phyloP scores from a whole-genome alignment of 2,888 invertebrate genomes.

The Drosophila picticornis region DNA sequence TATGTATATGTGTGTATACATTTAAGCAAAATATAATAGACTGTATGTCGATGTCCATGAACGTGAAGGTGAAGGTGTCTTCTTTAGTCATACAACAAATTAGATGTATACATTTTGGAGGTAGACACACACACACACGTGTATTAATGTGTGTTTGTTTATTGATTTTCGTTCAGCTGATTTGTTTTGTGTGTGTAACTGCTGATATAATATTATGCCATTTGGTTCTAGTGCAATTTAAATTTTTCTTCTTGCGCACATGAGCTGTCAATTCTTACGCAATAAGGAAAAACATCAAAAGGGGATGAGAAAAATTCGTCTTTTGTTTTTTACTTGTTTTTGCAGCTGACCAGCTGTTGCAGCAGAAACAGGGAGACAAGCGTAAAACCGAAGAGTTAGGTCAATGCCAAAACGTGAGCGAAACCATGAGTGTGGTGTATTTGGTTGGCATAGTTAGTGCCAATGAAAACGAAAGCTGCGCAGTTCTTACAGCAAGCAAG shows the following conservation, averaged over 20 bases:
- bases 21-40: neutral
- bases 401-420: conserved; percentile 72
- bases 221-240: neutral
- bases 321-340: neutral
- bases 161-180: conserved; percentile 65
- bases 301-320: neutral
- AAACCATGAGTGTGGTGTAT: conserved; percentile 24
- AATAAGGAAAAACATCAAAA: conserved; percentile 31
- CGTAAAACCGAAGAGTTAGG: conserved; percentile 52
- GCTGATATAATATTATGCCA: conserved; percentile 14
- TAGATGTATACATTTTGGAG: conserved; percentile 2
- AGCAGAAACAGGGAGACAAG: conserved; percentile 17
- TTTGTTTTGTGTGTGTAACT: conserved; percentile 31
- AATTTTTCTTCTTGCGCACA: conserved; percentile 9
- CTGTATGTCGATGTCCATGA: conserved; percentile 65
- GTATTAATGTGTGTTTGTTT: conserved; percentile 30
- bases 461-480: conserved; percentile 73
- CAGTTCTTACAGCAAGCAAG: conserved; percentile 14
- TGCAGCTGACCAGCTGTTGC: conserved; percentile 43
- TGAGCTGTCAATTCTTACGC: conserved; percentile 53
- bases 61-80: conserved; percentile 70
- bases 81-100: conserved; percentile 20
- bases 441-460: conserved; percentile 9
- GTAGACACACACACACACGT: neutral
- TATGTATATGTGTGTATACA: neutral